These are phyloP conservation scores for Margarornis squamiger DNA, from an alignment of 2,797 vertebrate species.

Conservation along the genomic window DNA sequence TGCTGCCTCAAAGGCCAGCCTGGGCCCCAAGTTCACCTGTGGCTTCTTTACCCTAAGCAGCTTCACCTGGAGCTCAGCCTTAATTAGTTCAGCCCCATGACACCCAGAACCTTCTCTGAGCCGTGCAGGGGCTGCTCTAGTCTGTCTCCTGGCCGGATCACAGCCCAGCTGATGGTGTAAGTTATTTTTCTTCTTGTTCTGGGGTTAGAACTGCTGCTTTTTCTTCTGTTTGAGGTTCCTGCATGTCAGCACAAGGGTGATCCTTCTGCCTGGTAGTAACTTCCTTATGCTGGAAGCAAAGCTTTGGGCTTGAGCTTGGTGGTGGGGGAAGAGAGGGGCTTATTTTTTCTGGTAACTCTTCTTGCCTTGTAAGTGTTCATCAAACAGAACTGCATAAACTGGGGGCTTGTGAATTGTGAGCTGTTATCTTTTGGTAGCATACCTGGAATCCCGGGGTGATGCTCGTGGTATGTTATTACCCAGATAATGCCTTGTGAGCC, in stretches of 20 bases:
- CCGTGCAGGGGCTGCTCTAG: rapidly evolving
- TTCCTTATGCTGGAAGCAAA: background rate
- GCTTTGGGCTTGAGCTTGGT: background rate
- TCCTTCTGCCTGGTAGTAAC: background rate
- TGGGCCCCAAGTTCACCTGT: rapidly evolving
- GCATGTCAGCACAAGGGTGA: background rate
- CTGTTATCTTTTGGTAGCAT: background rate
- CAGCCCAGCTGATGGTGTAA: background rate
- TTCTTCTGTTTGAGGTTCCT: background rate
- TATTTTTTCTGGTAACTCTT: background rate
- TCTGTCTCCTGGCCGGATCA: background rate
- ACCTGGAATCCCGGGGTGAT: background rate
- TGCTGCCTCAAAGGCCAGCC: background rate
- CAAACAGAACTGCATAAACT: background rate
- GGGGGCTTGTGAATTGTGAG: background rate
- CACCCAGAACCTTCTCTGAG: background rate
- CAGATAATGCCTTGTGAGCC: background rate
- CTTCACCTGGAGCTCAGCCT: background rate
- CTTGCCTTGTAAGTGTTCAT: background rate
- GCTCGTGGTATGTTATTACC: background rate
- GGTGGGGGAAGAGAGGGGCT: background rate
- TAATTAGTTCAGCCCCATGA: background rate
- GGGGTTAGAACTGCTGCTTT: background rate
- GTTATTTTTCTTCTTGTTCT: background rate
- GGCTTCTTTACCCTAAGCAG: background rate